Conservation (phyloP, 2,888 invertebrate genomes). For the Spilarctia lutea region DNA sequence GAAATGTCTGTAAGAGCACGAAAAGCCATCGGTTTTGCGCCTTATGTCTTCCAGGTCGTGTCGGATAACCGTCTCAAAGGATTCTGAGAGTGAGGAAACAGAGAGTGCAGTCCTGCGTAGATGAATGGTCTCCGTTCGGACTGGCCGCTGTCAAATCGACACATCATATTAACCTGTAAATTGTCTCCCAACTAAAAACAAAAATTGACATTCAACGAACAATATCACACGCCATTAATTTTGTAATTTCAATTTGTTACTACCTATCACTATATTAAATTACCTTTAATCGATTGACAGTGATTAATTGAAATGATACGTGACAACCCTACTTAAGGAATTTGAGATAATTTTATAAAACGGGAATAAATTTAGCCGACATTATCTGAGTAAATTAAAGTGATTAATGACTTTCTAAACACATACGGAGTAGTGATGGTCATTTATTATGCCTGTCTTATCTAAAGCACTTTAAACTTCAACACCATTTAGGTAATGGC, state of each 20-base stretch:
- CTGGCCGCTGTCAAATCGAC: too few relatives aligned
- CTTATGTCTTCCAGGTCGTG: too few relatives aligned
- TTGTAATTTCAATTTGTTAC: not conserved
- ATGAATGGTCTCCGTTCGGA: too few relatives aligned
- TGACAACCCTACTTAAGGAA: not conserved
- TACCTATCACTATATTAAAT: not conserved
- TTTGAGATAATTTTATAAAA: not conserved
- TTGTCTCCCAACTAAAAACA: not conserved
- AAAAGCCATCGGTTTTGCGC: too few relatives aligned
- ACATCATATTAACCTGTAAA: not conserved
- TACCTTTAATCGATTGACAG: not conserved
- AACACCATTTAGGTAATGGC: slow-evolving; percentile 17
- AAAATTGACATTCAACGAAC: not conserved
- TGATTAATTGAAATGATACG: not conserved
- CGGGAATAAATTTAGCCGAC: not conserved
- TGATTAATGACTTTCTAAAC: not conserved
- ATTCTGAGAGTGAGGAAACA: too few relatives aligned
- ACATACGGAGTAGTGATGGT: not conserved
- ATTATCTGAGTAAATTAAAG: not conserved
- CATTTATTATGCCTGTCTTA: slow-evolving; percentile 2
- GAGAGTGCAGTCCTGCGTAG: too few relatives aligned
- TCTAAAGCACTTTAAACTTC: slow-evolving; percentile 7
- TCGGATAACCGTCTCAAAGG: too few relatives aligned
- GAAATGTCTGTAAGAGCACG: too few relatives aligned
- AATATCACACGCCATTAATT: not conserved